Conservation (phyloP, 2,113 vertebrate genomes). For the Elephantulus edwardii region DNA sequence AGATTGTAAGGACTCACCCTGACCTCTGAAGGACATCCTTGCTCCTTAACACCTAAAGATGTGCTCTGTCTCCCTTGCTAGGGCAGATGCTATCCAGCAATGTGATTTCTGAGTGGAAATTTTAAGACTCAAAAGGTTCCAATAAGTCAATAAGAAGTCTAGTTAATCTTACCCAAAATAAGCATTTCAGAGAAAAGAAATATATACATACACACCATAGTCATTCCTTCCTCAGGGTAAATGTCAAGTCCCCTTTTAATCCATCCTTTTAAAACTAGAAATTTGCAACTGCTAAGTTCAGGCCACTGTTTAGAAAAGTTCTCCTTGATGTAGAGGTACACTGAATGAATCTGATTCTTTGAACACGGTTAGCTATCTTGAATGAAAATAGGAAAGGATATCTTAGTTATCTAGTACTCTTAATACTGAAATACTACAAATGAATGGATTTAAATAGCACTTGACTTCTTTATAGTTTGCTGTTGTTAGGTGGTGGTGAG, state of each 20-base stretch:
- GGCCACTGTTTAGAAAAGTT: not conserved
- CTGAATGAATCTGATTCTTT: not conserved
- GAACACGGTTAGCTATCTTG: not conserved
- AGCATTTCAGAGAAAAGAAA: not conserved
- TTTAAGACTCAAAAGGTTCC: not conserved
- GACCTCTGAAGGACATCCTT: too few species aligned
- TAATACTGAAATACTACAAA: too few species aligned
- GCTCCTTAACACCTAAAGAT: too few species aligned
- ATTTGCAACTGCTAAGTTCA: not conserved
- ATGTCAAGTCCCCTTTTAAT: slow-evolving; percentile 1
- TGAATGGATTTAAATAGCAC: too few species aligned
- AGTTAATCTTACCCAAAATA: not conserved
- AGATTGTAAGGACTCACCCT: not conserved
- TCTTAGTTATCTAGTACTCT: not conserved
- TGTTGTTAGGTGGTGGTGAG: too few species aligned
- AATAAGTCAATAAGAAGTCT: not conserved
- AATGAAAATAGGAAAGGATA: not conserved
- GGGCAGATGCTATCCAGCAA: not conserved
- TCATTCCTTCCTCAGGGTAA: not conserved
- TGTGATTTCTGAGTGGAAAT: not conserved
- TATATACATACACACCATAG: not conserved
- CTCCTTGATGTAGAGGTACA: not conserved
- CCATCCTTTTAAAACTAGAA: not conserved
- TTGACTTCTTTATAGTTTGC: too few species aligned
- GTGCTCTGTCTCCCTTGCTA: not conserved